Evolutionary conservation across 1,140 invertebrate species (phyloP).

Genomic region (Whitmania pigra): DNA sequence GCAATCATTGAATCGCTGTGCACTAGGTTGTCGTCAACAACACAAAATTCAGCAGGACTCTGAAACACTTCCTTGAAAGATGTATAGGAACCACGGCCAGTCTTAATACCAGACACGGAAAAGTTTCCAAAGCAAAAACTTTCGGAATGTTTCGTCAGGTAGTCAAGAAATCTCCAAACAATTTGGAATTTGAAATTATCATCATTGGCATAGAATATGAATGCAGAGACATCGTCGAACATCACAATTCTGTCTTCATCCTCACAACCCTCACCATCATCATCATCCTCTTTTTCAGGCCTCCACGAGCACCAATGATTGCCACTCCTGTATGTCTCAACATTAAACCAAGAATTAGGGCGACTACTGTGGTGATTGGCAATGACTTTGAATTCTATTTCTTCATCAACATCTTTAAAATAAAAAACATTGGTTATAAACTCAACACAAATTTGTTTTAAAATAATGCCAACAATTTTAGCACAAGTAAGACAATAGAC

Average conservation of each 20-base stretch:
- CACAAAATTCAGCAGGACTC: too few relatives aligned
- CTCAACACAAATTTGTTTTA: not conserved
- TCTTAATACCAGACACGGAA: not conserved
- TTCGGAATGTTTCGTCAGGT: not conserved
- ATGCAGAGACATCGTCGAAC: not conserved
- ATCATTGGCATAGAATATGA: not conserved
- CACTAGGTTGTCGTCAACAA: not conserved
- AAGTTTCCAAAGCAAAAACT: not conserved
- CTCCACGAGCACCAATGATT: not conserved
- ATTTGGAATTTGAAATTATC: not conserved
- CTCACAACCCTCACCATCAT: not conserved
- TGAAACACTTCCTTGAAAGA: too few relatives aligned
- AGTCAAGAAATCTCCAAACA: not conserved
- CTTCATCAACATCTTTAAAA: not conserved
- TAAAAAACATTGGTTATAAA: not conserved
- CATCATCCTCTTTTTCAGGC: not conserved
- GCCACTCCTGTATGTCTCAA: not conserved
- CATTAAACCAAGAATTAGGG: not conserved
- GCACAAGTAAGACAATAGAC: not conserved
- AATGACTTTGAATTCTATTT: not conserved
- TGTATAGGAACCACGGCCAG: not conserved
- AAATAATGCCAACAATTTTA: not conserved
- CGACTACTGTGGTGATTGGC: not conserved
- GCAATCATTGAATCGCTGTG: not conserved
- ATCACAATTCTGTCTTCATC: conserved; percentile 4